Evolutionary conservation across 2,888 invertebrate genomes (phyloP).

Genomic region (Hydraecia micacea): DNA sequence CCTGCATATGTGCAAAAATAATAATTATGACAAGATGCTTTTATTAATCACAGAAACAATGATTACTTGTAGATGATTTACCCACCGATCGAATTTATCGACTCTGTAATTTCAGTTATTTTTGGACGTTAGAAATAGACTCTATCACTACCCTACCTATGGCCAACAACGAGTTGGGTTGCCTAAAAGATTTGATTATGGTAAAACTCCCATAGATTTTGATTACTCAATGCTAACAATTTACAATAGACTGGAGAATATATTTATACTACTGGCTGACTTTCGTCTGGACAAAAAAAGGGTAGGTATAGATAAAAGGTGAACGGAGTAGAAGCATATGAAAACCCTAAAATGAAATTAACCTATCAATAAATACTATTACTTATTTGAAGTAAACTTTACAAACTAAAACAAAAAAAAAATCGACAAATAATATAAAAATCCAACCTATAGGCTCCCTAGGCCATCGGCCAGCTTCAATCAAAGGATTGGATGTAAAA

Average conservation of each 20-base stretch:
- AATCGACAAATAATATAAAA: not conserved
- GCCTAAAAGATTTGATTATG: slow-evolving; percentile 2
- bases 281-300: not conserved
- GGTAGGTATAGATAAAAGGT: not conserved
- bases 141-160: not conserved
- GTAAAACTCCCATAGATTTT: not conserved
- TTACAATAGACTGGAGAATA: too few species aligned
- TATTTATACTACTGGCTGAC: not conserved
- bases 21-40: not conserved
- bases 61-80: not conserved
- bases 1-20: not conserved
- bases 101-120: slow-evolving; percentile 40
- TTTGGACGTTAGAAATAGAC: slow-evolving; percentile 3
- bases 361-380: not conserved
- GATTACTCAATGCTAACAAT: not conserved
- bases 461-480: not conserved
- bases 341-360: not conserved
- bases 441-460: not conserved
- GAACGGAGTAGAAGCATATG: not conserved
- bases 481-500: too few species aligned
- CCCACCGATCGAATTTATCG: not conserved
- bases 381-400: not conserved
- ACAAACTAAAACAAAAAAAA: not conserved
- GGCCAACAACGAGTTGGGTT: slow-evolving; percentile 9
- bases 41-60: slow-evolving; percentile 1